Conservation (phyloP, 2,888 invertebrate species). For the Caenorhabditis doughertyi region DNA sequence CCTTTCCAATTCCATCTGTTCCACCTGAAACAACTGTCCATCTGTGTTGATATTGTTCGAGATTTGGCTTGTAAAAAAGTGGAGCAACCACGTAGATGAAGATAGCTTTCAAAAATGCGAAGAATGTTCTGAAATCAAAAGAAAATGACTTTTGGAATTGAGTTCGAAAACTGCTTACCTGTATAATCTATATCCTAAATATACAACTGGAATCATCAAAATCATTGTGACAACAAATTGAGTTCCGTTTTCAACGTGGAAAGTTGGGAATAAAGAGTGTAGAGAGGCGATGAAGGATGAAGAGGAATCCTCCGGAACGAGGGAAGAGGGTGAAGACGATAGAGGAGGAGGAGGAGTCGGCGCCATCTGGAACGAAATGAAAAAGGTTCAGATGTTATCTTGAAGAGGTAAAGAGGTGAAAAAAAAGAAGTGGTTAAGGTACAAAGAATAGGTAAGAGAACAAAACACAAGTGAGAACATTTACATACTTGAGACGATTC, state of each 20-base stretch:
- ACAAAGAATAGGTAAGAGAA: constrained; percentile 18
- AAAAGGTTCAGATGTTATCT: constrained; percentile 14
- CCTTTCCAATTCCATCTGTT: constrained; percentile 81
- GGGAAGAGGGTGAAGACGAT: constrained; percentile 22
- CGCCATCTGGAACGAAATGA: constrained; percentile 54
- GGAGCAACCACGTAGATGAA: constrained; percentile 78
- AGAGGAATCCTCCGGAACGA: constrained; percentile 25
- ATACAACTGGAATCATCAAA: constrained; percentile 63
- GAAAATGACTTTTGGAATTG: background rate
- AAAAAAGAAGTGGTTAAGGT: background rate
- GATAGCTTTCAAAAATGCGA: constrained; percentile 76
- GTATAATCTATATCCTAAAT: constrained; percentile 67
- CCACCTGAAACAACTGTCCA: constrained; percentile 82
- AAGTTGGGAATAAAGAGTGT: constrained; percentile 23
- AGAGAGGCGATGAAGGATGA: constrained; percentile 37
- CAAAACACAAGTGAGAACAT: constrained; percentile 6
- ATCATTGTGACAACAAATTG: constrained; percentile 62
- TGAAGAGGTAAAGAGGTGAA: constrained; percentile 6
- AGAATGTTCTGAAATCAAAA: constrained; percentile 71
- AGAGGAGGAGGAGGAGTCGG: constrained; percentile 44
- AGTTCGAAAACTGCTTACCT: constrained; percentile 47
- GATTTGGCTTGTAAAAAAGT: constrained; percentile 75
- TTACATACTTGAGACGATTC: background rate
- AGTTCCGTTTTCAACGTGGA: constrained; percentile 48
- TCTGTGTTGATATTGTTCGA: constrained; percentile 72